These are phyloP conservation scores for Orycteropus afer DNA, from an alignment of 2,113 vertebrate species.

Conservation along the genomic window DNA sequence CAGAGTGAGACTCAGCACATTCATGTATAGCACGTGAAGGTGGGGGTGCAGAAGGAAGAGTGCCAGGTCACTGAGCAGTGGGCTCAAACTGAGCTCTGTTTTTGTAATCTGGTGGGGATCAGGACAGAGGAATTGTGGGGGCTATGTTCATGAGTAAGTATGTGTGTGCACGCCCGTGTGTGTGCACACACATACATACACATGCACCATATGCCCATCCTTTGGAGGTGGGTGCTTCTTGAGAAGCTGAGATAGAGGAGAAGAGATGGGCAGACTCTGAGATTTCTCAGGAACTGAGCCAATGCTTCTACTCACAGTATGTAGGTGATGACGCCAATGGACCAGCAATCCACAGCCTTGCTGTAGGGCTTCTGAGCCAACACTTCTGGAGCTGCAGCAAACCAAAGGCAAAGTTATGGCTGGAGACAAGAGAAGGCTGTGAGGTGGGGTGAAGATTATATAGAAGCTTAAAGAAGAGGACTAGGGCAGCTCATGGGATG, in stretches of 20 bases:
- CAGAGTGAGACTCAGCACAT: too few relatives aligned
- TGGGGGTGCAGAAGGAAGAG: not conserved
- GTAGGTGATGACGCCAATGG: slow-evolving; percentile 97
- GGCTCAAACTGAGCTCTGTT: not conserved
- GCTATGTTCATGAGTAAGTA: not conserved
- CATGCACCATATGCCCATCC: not conserved
- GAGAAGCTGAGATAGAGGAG: not conserved
- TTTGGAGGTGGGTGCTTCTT: not conserved
- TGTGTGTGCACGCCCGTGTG: too few relatives aligned
- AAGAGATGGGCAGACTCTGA: not conserved
- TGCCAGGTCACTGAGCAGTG: not conserved
- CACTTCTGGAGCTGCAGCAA: slow-evolving; percentile 92
- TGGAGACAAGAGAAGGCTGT: not conserved
- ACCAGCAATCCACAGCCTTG: slow-evolving; percentile 98
- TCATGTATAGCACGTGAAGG: not conserved
- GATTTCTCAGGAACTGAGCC: not conserved
- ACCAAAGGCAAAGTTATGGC: slow-evolving; percentile 51
- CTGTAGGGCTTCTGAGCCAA: slow-evolving; percentile 96
- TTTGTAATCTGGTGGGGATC: not conserved
- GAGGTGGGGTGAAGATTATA: not conserved
- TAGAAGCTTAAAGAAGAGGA: not conserved
- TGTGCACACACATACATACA: fast-evolving
- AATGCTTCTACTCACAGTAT: slow-evolving; percentile 91
- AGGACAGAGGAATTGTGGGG: not conserved
- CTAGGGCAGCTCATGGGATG: not conserved